Evolutionary conservation across 2,113 vertebrate genomes (phyloP).

Genomic region (Prietella phreatophila): DNA sequence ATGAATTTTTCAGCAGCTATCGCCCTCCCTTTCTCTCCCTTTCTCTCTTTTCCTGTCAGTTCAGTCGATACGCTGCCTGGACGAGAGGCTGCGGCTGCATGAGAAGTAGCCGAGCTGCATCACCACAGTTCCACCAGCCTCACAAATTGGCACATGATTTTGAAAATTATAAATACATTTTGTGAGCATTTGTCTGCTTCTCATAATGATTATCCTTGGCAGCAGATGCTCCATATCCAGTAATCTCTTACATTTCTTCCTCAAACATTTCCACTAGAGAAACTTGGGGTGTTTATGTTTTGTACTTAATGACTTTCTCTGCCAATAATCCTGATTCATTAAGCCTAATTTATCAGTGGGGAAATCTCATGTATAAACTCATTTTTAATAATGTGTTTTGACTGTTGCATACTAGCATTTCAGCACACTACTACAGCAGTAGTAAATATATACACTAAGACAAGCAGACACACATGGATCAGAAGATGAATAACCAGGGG

Average conservation of each 20-base stretch:
- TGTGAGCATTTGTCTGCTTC: slow-evolving; percentile 52
- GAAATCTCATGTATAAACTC: slow-evolving; percentile 27
- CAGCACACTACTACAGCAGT: not conserved
- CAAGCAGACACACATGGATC: not conserved
- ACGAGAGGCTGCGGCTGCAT: slow-evolving; percentile 68
- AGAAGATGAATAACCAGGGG: not conserved
- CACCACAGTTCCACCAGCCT: slow-evolving; percentile 58
- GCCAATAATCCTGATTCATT: slow-evolving; percentile 31
- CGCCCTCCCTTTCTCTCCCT: slow-evolving; percentile 71
- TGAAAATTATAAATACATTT: slow-evolving; percentile 57
- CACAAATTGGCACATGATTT: slow-evolving; percentile 65
- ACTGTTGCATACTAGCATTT: slow-evolving; percentile 29
- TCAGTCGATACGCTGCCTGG: slow-evolving; percentile 60
- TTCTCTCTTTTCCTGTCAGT: slow-evolving; percentile 64
- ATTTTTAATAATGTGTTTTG: slow-evolving; percentile 28
- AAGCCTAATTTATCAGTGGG: slow-evolving; percentile 2
- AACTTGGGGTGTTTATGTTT: slow-evolving; percentile 35
- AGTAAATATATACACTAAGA: not conserved
- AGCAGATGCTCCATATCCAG: slow-evolving; percentile 43
- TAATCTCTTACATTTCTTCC: slow-evolving; percentile 37
- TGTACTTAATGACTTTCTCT: slow-evolving; percentile 58
- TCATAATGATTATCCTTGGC: slow-evolving; percentile 44
- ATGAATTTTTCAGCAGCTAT: slow-evolving; percentile 81
- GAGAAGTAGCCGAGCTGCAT: slow-evolving; percentile 60
- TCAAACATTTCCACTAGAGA: slow-evolving; percentile 27